Evolutionary conservation across 2,888 invertebrate genomes (phyloP), one percentile per base, ranked within the genome.

Genomic region (Monochamus alternatus): DNA sequence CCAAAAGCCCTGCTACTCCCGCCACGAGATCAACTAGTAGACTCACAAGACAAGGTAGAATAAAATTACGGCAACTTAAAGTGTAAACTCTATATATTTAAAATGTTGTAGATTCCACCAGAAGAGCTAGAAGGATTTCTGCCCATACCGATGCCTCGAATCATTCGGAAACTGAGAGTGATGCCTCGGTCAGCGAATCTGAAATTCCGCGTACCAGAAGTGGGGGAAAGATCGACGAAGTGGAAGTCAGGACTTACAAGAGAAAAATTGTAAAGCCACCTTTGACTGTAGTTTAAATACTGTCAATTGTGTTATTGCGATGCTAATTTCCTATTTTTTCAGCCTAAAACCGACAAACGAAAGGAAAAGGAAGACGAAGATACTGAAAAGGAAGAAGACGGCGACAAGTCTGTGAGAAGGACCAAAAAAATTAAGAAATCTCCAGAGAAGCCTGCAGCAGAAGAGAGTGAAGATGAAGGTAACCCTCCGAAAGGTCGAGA

Each of bases 401-500:
- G 70, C 52, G 78, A 77, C 8, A 81, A 76, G 64, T 63, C 75
- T 32, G 67, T 72, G 5, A 87, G 82, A 80, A 82, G 85, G 55
- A 83, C 88, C 5, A 86, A 89, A 76, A 89, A 89, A 82, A 85
- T 88, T 2, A 86, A 89, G 9, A 89, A 87, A 32, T 89, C 87
- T 0, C 87, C 89, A 1, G 90, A 89, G 58, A 88, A 88, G 12
- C 88, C 89, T 12, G 81, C 80, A n/a, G 81, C 80, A 30, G 87
- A 89, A 5, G 91, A 91, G 58, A 90, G 89, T 62, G 91, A 91
- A 64, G 90, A 91, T 38, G 89, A 89, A 68, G 79, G 82, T 8
- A 86, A 82, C 71, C 86, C 86, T 43, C 91, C 91, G 0, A 93
- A 93, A 85, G 93, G 94, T 1, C 91, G 95, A 4, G 96, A 96